Evolutionary conservation across 2,888 invertebrate species (phyloP), one percentile per base, ranked within the genome.

Genomic region (Baronia brevicornis): DNA sequence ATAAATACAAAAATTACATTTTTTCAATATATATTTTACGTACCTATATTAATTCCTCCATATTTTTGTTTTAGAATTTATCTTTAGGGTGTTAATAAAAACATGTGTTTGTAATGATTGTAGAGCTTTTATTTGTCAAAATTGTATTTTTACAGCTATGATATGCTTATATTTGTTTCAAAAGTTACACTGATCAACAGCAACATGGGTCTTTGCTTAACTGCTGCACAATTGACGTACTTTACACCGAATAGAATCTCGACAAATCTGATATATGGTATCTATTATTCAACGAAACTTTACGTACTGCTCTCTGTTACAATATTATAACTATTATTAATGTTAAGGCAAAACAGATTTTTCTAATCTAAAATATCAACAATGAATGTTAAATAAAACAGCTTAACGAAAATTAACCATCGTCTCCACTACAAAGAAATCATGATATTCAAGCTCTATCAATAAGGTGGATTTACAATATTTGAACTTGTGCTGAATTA

Each of bases 61-160:
- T n/a, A 22, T 18, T 27, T 14, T 18, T 4, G 18, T 20, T 27
- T 23, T 24, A 13, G 29, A 33, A 6, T 4, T 24, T n/a, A n/a
- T n/a, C n/a, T n/a, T n/a, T n/a, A 21, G 14, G 28, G 5, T 25
- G 23, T 30, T 38, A 71, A 64, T 66, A 55, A 73, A 77, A 75
- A 36, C 65, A 44, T 49, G 50, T 38, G 54, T 63, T 56, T 71
- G 70, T 78, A 80, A 79, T 84, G 80, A 79, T 79, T 88, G 86
- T 88, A 84, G 84, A 87, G 87, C 87, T 89, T 90, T 90, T 90
- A 90, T 91, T 91, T 90, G 89, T 90, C 90, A 90, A 90, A 89
- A 90, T 89, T 88, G 87, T 87, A 88, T 88, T 89, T 90, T 92
- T 92, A 93, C 92, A 92, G 90, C 92, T 93, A 93, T 93, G 92